Evolutionary conservation across 2,888 invertebrate genomes (phyloP), one percentile per base, ranked within the genome.

Genomic region (Dynastes grantii): DNA sequence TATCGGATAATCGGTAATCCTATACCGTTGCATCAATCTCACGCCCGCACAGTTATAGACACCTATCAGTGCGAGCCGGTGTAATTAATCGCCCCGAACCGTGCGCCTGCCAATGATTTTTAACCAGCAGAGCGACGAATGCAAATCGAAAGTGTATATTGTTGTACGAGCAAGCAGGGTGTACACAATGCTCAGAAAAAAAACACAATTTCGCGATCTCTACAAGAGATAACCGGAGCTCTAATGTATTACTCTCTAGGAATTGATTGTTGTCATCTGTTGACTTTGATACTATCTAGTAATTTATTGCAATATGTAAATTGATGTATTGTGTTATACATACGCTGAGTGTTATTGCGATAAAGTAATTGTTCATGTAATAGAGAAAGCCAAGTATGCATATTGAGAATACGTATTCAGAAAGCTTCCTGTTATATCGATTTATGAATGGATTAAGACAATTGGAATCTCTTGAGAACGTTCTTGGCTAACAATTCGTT

Each of bases 221-320:
- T 22, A 58, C 40, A 13, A 40, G 5, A 67, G 67, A 65, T 67
- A 76, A 67, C 78, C 40, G 53, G 27, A 51, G 32, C 63, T 49
- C 53, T 78, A 73, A 78, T 64, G 78, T 73, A 78, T 71, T 63
- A 64, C 73, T 55, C 64, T 55, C 51, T 55, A 49, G 27, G 78
- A 78, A 78, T 73, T 78, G 78, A 78, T 78, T 77, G 71, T 78
- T 78, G 78, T 78, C 78, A 73, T 78, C 78, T 64, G 78, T 78
- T 78, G 71, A 64, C 73, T 71, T 78, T 73, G 78, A 78, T 78
- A 68, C 76, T 78, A 78, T 78, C 78, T 40, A 22, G 70, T 78
- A 75, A 78, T 78, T 78, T 75, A 78, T 76, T 78, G 70, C 78
- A 61, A 58, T 76, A 70, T 78, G 78, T 67, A 76, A 78, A 78